Percentiles rank a stretch among this genome's conserved stretches.
These are phyloP conservation scores for Microcebus tavaratra DNA, from an alignment of 2,113 vertebrate genomes.

Conservation along the genomic window DNA sequence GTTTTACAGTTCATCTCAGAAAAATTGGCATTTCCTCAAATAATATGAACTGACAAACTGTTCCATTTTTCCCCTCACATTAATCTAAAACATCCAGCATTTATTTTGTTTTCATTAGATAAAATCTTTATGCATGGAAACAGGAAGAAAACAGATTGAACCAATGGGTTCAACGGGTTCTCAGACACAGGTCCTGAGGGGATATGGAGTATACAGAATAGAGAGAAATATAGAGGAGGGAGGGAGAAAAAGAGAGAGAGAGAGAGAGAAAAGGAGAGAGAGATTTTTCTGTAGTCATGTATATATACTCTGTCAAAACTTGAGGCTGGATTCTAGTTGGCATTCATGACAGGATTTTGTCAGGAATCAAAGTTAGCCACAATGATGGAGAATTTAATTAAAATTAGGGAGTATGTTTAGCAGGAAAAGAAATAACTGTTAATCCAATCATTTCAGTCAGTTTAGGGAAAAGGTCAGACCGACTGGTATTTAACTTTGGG, in stretches of 20 bases:
- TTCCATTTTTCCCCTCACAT: neutral
- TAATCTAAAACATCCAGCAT: neutral
- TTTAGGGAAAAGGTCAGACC: conserved; percentile 1
- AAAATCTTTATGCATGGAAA: neutral
- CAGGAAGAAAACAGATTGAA: neutral
- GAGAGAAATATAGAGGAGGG: neutral
- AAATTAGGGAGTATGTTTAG: neutral
- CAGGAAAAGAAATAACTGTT: neutral
- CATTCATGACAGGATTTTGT: neutral
- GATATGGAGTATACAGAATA: neutral
- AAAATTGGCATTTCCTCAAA: neutral
- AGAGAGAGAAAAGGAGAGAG: neutral
- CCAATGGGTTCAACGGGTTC: too few relatives aligned
- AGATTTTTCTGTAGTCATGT: neutral
- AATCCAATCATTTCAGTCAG: conserved; percentile 33
- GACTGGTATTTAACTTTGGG: neutral
- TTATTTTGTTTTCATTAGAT: neutral
- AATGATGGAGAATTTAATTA: conserved; percentile 9
- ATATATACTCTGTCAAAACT: neutral
- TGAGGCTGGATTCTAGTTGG: neutral
- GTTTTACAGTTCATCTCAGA: neutral
- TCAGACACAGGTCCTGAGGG: neutral
- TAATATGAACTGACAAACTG: neutral
- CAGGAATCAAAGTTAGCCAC: conserved; percentile 20
- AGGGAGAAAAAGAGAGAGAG: neutral